Base-by-base conservation (phyloP, 2,113 vertebrate genomes). In the Smithornis capensis region DNA sequence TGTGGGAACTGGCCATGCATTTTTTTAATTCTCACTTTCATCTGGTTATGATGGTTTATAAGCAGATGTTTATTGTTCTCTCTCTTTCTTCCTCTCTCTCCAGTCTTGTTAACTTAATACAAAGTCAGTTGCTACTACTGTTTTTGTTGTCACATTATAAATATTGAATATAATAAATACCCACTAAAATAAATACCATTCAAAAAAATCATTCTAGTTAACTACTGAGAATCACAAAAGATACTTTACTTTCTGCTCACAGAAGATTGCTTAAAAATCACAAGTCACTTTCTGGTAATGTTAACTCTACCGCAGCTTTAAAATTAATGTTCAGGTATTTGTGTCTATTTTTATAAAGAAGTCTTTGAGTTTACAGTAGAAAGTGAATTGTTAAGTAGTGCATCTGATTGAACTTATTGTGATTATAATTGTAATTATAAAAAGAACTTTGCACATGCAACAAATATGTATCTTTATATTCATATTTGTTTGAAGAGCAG, bases 1-100 rank as follows among this genome's bases (percentile, higher is more conserved):
- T 92, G 33, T 95, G 90, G 94, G 79, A 95, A 83, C 42, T 94
- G 63, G 55, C 45, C 78, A 8, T 94, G 59, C 42, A 44, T 95
- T 94, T 83, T 87, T 95, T 77, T 33, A 68, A 52, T 95, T 90
- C 29, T 87, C 21, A 3, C 50, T 95, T 95, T 92, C 89, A 94
- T 95, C 91, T 92, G 75, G 49, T 87, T 87, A 62, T 88, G 77
- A 68, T 87, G 65, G 24, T 90, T 94, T 82, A 38, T 65, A 65
- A 65, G 45, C 81, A 94, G 81, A 92, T 91, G 63, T 85, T 94
- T 69, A 59, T 92, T 94, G 70, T 94, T 96, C 15, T 82, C 28
- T 94, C 31, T 80, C 49, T 88, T 83, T 88, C 57, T 85, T 67
- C 35, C 16, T 73, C 28, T 18, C 37, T 57, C 49, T 55, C 10